Evolutionary conservation across 92 coral and sea anemone species (phyloP).

Genomic region (Zoanthus solanderi): DNA sequence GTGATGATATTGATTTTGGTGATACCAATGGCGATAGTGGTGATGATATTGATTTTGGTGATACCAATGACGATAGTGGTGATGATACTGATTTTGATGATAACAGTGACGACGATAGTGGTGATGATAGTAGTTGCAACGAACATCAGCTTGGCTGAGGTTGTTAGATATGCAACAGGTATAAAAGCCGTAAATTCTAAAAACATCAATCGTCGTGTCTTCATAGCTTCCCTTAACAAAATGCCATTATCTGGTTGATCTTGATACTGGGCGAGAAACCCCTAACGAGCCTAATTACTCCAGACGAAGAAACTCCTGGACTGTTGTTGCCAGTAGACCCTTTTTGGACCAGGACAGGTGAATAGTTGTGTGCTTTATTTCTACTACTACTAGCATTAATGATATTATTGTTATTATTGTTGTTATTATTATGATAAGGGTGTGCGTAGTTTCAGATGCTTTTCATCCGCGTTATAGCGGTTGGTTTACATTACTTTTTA

Average conservation of each 20-base stretch:
- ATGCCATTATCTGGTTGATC: conserved; percentile 92
- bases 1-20: not conserved
- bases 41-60: not conserved
- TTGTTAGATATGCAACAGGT: too few species aligned
- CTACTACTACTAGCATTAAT: too few species aligned
- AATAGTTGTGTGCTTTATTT: not conserved
- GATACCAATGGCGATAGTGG: not conserved
- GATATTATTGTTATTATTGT: too few species aligned
- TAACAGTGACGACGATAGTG: too few species aligned
- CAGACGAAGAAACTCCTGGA: conserved; percentile 78
- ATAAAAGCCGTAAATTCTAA: too few species aligned
- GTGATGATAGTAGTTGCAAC: too few species aligned
- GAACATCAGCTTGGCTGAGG: too few species aligned
- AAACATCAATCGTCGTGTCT: too few species aligned
- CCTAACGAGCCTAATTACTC: conserved; percentile 88
- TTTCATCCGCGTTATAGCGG: too few species aligned
- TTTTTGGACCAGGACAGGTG: conserved; percentile 89
- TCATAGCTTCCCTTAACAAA: conserved; percentile 72
- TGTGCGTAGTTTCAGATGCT: too few species aligned
- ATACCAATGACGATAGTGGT: not conserved
- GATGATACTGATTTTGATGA: not conserved
- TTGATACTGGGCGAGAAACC: conserved; percentile 77
- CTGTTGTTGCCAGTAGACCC: conserved; percentile 72
- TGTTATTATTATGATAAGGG: too few species aligned
- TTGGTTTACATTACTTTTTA: too few species aligned